A percentile compares a stretch with the other conserved stretches of the same genome.
Evolutionary conservation across 2,888 invertebrate genomes (phyloP).

Genomic region (Hybos culiciformis): DNA sequence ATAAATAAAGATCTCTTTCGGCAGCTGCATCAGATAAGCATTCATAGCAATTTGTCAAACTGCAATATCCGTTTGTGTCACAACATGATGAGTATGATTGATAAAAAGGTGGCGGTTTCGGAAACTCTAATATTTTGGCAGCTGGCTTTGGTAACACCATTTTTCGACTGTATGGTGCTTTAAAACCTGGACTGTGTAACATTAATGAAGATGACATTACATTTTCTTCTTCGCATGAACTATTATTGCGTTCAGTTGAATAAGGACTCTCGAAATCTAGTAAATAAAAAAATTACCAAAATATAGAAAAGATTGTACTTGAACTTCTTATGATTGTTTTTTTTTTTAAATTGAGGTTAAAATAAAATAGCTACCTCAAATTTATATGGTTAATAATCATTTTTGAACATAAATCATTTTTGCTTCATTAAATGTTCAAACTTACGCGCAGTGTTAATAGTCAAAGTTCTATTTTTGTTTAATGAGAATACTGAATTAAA

Average conservation of each 20-base stretch:
- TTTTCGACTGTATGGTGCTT: slow-evolving; percentile 22
- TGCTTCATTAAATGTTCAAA: too few relatives aligned
- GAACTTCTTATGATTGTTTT: too few relatives aligned
- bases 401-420: too few relatives aligned
- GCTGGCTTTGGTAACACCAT: slow-evolving; percentile 27
- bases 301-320: too few relatives aligned
- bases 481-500: too few relatives aligned
- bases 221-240: slow-evolving; percentile 19
- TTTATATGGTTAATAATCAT: too few relatives aligned
- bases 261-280: slow-evolving; percentile 8
- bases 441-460: too few relatives aligned
- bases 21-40: slow-evolving; percentile 18
- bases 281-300: not conserved
- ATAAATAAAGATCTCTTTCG: too few relatives aligned
- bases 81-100: slow-evolving; percentile 30
- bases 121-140: slow-evolving; percentile 29
- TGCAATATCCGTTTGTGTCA: slow-evolving; percentile 23
- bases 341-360: not conserved
- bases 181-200: slow-evolving; percentile 23
- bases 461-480: too few relatives aligned
- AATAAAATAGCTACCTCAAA: too few relatives aligned
- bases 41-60: slow-evolving; percentile 29
- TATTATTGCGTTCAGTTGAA: not conserved
- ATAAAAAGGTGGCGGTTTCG: slow-evolving; percentile 30
- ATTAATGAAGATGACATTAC: slow-evolving; percentile 21